A percentile compares a stretch with the other conserved stretches of the same genome.
These are phyloP conservation scores for Nannoperca obscura DNA, from an alignment of 2,797 vertebrate genomes.

Conservation along the genomic window DNA sequence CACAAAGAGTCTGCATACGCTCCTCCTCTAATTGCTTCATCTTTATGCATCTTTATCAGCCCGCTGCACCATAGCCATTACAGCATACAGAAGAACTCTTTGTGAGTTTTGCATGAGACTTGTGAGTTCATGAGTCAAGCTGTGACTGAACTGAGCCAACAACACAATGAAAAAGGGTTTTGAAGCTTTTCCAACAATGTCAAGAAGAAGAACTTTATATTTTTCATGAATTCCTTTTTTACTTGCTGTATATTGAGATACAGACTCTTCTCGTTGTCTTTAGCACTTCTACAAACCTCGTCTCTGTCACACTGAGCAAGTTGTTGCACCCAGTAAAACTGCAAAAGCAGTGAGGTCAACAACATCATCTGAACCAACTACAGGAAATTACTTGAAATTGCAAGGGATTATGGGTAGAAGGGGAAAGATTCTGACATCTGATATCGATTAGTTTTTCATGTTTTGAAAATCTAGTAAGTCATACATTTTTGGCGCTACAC, in stretches of 20 bases:
- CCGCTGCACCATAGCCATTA: not conserved
- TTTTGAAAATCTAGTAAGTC: not conserved
- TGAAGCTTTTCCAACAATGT: not conserved
- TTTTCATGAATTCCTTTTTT: not conserved
- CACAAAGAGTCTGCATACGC: too few relatives aligned
- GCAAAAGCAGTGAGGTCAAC: not conserved
- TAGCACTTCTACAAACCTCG: not conserved
- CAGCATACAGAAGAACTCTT: not conserved
- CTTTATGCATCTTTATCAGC: not conserved
- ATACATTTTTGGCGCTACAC: too few relatives aligned
- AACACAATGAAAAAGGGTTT: not conserved
- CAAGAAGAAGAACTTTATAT: not conserved
- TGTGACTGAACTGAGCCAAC: not conserved
- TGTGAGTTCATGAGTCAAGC: not conserved
- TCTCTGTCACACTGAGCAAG: not conserved
- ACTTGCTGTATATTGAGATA: not conserved
- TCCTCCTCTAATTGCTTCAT: too few relatives aligned
- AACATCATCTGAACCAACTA: not conserved
- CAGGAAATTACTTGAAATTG: constrained; percentile 20
- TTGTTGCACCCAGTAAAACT: not conserved
- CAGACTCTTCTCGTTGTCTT: not conserved
- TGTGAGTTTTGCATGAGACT: not conserved
- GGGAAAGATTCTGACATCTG: not conserved
- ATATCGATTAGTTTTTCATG: constrained; percentile 2
- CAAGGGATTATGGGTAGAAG: constrained; percentile 21